Conservation (phyloP, 1,140 invertebrate genomes). For the Battus philenor region DNA sequence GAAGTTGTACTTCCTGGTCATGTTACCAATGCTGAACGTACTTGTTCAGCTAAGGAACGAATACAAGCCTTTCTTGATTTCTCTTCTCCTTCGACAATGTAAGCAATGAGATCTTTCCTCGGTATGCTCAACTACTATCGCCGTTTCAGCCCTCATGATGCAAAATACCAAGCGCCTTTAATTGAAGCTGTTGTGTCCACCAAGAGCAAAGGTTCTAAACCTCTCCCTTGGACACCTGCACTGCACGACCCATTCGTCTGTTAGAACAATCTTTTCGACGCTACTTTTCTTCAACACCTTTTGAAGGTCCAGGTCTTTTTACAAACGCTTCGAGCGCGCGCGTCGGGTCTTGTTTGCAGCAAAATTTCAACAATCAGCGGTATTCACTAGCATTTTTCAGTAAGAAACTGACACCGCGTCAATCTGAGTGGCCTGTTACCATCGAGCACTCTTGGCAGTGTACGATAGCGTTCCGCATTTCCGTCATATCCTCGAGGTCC, state of each 20-base stretch:
- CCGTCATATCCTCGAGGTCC: conserved; percentile 44
- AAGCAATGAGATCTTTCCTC: too few species aligned
- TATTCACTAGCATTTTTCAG: neutral
- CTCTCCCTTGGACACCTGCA: neutral
- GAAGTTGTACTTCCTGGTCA: too few species aligned
- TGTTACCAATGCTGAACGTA: too few species aligned
- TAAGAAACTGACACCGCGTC: neutral
- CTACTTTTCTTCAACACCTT: neutral
- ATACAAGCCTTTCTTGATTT: too few species aligned
- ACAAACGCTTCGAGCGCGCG: neutral
- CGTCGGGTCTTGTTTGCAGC: neutral
- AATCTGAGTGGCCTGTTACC: conserved; percentile 40
- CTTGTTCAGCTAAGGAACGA: too few species aligned
- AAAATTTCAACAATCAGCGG: neutral
- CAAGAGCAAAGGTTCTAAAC: too few species aligned
- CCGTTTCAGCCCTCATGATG: too few species aligned
- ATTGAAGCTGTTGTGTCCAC: too few species aligned
- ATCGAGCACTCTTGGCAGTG: conserved; percentile 63
- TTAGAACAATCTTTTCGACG: neutral
- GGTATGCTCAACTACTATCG: too few species aligned
- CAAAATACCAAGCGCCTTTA: too few species aligned
- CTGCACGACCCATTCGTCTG: neutral
- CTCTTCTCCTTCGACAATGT: too few species aligned
- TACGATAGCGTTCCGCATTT: conserved; percentile 65
- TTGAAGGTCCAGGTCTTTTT: too few species aligned